Percentiles rank a stretch among this genome's conserved stretches.
phyloP scores from a whole-genome alignment of 2,888 invertebrate species.

The Agrotis clavis region DNA sequence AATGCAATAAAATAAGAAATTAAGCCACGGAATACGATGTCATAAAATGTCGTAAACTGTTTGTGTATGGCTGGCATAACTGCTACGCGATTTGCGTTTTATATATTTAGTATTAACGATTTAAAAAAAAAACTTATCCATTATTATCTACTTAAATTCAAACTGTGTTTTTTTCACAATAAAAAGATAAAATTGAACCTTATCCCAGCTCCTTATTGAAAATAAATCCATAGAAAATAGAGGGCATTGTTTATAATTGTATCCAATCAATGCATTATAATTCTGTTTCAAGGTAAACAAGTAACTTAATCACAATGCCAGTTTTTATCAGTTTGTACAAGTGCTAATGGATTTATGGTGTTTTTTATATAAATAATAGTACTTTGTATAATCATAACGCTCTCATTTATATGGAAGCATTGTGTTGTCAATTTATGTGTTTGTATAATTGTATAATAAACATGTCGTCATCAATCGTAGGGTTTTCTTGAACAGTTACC shows the following conservation, averaged over 20 bases:
- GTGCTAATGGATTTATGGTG: conserved; percentile 38
- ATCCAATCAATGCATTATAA: conserved; percentile 3
- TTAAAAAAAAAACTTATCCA: no score
- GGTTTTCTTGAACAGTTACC: not conserved
- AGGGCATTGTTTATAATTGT: conserved; percentile 2
- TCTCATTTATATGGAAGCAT: conserved; percentile 47
- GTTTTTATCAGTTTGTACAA: not conserved
- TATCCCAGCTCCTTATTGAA: not conserved
- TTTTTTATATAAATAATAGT: conserved; percentile 28
- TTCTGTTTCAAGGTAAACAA: conserved; percentile 44
- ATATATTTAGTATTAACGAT: no score
- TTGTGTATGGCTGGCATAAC: no score
- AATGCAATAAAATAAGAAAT: no score
- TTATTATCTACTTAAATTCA: no score
- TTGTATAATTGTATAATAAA: conserved; percentile 45
- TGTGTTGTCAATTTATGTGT: conserved; percentile 42
- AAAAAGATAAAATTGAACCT: not conserved
- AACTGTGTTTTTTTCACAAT: no score
- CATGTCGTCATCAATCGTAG: conserved; percentile 4
- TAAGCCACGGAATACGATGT: no score
- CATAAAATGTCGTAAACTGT: no score
- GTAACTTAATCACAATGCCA: conserved; percentile 10
- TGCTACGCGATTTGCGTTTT: no score
- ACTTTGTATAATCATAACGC: conserved; percentile 25
- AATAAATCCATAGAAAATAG: conserved; percentile 10